Evolutionary conservation across 2,113 vertebrate genomes (phyloP).

Genomic region (Prinia subflava): DNA sequence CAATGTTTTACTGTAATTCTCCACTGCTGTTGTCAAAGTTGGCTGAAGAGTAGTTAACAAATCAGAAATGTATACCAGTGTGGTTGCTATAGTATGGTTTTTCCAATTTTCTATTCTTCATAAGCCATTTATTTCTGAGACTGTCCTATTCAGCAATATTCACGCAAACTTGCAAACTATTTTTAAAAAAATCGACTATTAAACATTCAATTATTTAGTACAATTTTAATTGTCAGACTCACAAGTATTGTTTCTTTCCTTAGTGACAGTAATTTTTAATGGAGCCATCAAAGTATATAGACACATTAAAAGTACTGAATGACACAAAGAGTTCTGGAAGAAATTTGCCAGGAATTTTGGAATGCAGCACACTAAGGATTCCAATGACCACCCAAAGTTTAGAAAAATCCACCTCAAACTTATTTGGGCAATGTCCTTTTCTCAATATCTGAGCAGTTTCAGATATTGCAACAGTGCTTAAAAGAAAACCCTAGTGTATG

Average conservation of each 20-base stretch:
- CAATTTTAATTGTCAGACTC: neutral
- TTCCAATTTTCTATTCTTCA: neutral
- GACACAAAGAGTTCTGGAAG: neutral
- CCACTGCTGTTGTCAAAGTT: neutral
- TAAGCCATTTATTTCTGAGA: neutral
- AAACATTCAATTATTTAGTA: neutral
- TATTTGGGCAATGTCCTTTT: neutral
- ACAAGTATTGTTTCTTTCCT: neutral
- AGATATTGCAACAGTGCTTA: neutral
- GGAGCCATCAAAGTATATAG: neutral
- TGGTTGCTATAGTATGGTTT: neutral
- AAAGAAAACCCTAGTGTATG: neutral
- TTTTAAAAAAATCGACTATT: neutral
- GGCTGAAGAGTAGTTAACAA: neutral
- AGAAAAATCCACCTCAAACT: neutral
- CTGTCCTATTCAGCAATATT: neutral
- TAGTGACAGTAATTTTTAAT: neutral
- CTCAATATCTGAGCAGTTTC: neutral
- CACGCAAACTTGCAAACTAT: neutral
- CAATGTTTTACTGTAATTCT: neutral
- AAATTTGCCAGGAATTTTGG: neutral
- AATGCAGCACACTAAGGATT: neutral
- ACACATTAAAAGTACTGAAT: neutral
- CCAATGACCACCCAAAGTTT: neutral
- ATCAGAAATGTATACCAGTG: neutral